Evolutionary conservation across 2,888 invertebrate genomes (phyloP).

Genomic region (Pherbina coryleti): DNA sequence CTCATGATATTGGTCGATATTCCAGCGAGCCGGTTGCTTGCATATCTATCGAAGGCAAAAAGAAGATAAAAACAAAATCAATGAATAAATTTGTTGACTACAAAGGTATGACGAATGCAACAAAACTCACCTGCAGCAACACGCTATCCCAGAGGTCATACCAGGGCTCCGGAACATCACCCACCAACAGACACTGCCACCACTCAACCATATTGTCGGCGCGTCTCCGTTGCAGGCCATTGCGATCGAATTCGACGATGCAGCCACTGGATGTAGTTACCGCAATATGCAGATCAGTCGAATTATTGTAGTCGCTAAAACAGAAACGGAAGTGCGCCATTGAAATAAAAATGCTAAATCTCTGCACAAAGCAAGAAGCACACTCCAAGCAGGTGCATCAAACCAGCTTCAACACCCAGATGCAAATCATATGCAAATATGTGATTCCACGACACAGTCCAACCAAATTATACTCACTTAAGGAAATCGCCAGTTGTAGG

Average conservation of each 20-base stretch:
- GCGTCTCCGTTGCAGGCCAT: constrained; percentile 75
- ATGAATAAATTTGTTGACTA: background rate
- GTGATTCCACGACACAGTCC: background rate
- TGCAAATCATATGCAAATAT: constrained; percentile 18
- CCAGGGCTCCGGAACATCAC: constrained; percentile 76
- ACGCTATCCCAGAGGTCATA: constrained; percentile 79
- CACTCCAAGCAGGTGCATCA: too few relatives aligned
- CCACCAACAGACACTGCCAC: constrained; percentile 79
- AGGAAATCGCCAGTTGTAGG: constrained; percentile 91
- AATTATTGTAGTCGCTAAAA: constrained; percentile 82
- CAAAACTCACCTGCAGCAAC: constrained; percentile 73
- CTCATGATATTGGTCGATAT: constrained; percentile 79
- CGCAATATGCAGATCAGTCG: constrained; percentile 90
- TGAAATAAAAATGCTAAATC: constrained; percentile 7
- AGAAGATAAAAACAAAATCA: background rate
- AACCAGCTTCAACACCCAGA: background rate
- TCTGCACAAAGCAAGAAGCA: background rate
- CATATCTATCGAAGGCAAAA: constrained; percentile 56
- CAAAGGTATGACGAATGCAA: background rate
- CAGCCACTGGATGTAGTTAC: constrained; percentile 85
- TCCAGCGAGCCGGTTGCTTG: constrained; percentile 72
- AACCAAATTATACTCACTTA: constrained; percentile 76
- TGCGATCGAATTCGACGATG: constrained; percentile 87
- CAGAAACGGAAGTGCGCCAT: constrained; percentile 8
- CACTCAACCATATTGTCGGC: constrained; percentile 70